These are phyloP conservation scores for Agrochola lychnidis DNA, from an alignment of 2,888 invertebrate species.

Conservation along the genomic window DNA sequence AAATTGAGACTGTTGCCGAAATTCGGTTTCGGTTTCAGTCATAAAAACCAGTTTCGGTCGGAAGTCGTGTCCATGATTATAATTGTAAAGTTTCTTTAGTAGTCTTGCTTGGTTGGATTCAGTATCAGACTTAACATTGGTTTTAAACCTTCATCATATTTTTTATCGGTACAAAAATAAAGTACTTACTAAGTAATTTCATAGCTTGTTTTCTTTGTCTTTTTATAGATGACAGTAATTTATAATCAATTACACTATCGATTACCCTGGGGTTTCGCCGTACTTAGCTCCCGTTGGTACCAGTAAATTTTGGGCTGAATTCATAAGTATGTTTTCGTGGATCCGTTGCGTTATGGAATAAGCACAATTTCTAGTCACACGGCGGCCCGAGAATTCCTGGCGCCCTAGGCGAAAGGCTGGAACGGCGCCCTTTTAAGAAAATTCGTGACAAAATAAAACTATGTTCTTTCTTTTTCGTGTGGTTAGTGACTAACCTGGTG, in stretches of 20 bases:
- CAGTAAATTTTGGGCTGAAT: conserved; percentile 16
- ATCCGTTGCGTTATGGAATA: too few species aligned
- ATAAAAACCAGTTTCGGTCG: too few species aligned
- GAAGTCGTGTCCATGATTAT: too few species aligned
- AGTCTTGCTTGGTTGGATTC: background rate
- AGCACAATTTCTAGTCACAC: too few species aligned
- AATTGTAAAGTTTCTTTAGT: background rate
- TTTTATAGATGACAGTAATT: conserved; percentile 29
- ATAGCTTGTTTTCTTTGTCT: background rate
- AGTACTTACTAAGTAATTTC: background rate
- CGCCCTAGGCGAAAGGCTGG: too few species aligned
- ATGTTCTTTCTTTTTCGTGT: too few species aligned
- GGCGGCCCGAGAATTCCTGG: too few species aligned
- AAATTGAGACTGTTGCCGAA: too few species aligned
- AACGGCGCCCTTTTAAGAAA: too few species aligned
- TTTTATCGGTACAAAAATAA: background rate
- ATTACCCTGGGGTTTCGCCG: conserved; percentile 19
- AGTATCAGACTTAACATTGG: background rate
- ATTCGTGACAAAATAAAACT: too few species aligned
- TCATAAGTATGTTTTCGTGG: background rate
- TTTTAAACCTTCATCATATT: background rate
- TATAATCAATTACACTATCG: conserved; percentile 27
- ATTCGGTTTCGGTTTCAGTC: too few species aligned
- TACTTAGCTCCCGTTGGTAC: conserved; percentile 43
- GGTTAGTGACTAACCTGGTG: too few species aligned